Evolutionary conservation across 2,888 invertebrate species (phyloP), one percentile per base, ranked within the genome.

Genomic region (Apomyelois bistriatella): DNA sequence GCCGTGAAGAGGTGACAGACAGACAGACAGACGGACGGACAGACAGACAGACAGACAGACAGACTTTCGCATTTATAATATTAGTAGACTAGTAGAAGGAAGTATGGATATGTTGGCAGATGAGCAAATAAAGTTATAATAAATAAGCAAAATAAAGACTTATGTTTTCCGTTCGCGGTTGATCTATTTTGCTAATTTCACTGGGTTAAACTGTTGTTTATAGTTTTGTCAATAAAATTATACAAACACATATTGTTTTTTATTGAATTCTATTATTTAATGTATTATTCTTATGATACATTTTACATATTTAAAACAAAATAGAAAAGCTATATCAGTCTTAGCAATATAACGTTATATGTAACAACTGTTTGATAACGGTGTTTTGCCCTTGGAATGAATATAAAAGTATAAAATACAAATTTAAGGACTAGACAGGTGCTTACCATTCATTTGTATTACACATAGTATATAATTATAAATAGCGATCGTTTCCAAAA

Each of bases 281-380:
- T 51, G 53, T 59, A 58, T 56, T 51, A 52, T 56, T 53, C 52
- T 54, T 49, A 50, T 49, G 51, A 54, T 53, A 53, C 43, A 55
- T 53, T 56, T 58, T 8, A 32, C 55, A 43, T 46, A 46, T 12
- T n/a, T 9, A 15, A 52, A 60, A 58, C 57, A 61, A 62, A 65
- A 67, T 68, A 72, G 7, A 62, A 72, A 73, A 74, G 57, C 68
- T 68, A 69, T 70, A 64, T 77, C 82, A 83, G 82, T 82, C 83
- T 82, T 80, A 75, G 61, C 56, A 68, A 69, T 70, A 71, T 57
- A 58, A 58, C 53, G 58, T 56, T 32, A 32, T 54, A 35, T 28
- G 32, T 50, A 42, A 48, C 53, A 48, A 50, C 36, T 30, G 32
- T 15, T 48, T 30, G 6, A 38, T 48, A 53, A 17, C 13, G 13